Evolutionary conservation across 2,797 vertebrate species (phyloP).

Genomic region (Pangasius larnaudii): DNA sequence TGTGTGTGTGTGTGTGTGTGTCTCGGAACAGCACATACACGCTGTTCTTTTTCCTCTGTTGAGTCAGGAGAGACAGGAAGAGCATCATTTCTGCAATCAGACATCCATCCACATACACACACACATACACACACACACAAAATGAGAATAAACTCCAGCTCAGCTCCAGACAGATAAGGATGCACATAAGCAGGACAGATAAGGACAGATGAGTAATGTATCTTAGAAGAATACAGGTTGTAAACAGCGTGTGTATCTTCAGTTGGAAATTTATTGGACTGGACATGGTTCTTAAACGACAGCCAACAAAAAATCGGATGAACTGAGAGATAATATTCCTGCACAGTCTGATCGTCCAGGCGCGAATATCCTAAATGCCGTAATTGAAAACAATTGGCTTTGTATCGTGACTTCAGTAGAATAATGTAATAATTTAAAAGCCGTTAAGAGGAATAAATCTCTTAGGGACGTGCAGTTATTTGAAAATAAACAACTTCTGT

Average conservation of each 20-base stretch:
- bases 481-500: not conserved
- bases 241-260: not conserved
- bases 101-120: not conserved
- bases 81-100: slow-evolving; percentile 18
- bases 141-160: not conserved
- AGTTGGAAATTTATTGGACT: not conserved
- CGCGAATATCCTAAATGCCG: too few species aligned
- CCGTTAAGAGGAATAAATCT: not conserved
- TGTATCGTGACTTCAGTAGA: not conserved
- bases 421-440: not conserved
- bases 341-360: not conserved
- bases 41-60: slow-evolving; percentile 6
- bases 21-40: not conserved
- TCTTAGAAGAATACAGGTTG: not conserved
- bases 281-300: not conserved
- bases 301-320: not conserved
- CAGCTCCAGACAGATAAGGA: not conserved
- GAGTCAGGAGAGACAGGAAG: not conserved
- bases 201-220: not conserved
- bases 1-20: not conserved
- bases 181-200: not conserved
- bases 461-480: not conserved
- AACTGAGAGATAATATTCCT: not conserved
- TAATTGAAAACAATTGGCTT: not conserved
- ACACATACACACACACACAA: not conserved